Base-by-base conservation (phyloP, 1,140 invertebrate genomes). In the Diorhabda carinulata region DNA sequence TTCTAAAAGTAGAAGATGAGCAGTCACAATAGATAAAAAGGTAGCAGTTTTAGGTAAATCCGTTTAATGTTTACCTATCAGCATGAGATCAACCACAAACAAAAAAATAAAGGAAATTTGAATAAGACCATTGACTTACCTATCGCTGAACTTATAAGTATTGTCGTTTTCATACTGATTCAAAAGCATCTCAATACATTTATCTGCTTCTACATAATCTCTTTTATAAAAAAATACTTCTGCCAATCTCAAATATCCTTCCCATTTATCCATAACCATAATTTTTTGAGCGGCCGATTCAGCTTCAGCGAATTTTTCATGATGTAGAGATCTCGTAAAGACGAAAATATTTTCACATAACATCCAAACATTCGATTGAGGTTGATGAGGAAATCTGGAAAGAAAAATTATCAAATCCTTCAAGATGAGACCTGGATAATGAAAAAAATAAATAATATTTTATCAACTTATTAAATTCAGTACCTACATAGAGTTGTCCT, bases 291-390 rank as follows among this genome's bases (percentile, higher is more conserved):
- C 91, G 62, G 89, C 88, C 61, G 87, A 84, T 70, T 92, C 87
- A 0, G 93, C 92, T 68, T 91, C 88, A 43, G 87, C 86, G 89
- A 91, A 93, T 72, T 90, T 88, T 65, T 91, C 89, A 78, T 86
- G 83, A 75, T 88, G 84, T 61, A 92, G 73, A 57, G 86, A 77
- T 78, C 85, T 78, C 43, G 85, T 83, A 77, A 88, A 88, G 74
- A 84, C 78, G 70, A 90, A 82, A 58, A 89, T 75, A 76, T 88
- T 86, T 77, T 92, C 89, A 70, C 85, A 86, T 2, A 88, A 78
- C 83, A 90, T 90, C 91, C 91, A 92, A 45, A 86, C 84, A 74
- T 87, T 79, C 2, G 82, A 83, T 57, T 80, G 81, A 2, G 88
- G 88, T 74, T 87, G 82, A 45, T 88, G 84, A 1, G 88, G 87